phyloP scores from a whole-genome alignment of 2,113 vertebrate genomes.

The Hemichromis elongatus region DNA sequence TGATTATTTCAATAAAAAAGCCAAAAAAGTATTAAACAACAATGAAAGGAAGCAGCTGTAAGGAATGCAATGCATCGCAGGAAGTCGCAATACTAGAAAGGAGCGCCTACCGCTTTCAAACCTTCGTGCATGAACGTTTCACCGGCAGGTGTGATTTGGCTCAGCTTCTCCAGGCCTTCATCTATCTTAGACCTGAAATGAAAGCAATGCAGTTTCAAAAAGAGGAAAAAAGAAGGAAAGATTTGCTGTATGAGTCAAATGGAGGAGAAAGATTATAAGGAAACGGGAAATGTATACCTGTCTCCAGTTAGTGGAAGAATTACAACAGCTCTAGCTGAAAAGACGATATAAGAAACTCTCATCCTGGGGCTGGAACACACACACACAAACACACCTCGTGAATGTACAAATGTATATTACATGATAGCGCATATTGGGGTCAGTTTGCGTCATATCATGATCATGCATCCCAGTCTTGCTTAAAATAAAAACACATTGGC shows the following conservation, averaged over 20 bases:
- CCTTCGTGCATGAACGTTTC: slow-evolving; percentile 96
- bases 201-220: neutral
- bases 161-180: slow-evolving; percentile 81
- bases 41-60: neutral
- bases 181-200: slow-evolving; percentile 71
- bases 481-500: neutral
- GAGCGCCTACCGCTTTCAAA: slow-evolving; percentile 72
- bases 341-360: slow-evolving; percentile 92
- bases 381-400: neutral
- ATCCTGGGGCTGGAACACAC: slow-evolving; percentile 83
- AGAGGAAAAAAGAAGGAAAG: neutral
- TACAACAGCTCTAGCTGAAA: slow-evolving; percentile 81
- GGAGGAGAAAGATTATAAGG: neutral
- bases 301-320: slow-evolving; percentile 90
- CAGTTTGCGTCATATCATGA: neutral
- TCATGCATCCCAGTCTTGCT: neutral
- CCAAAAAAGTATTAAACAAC: neutral
- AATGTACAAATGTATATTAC: neutral
- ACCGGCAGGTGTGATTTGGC: slow-evolving; percentile 79
- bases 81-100: neutral
- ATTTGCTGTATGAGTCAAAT: neutral
- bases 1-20: neutral
- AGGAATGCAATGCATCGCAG: neutral
- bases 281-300: slow-evolving; percentile 71
- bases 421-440: neutral